Conservation (phyloP, 2,888 invertebrate species). For the Trichacis sp. region DNA sequence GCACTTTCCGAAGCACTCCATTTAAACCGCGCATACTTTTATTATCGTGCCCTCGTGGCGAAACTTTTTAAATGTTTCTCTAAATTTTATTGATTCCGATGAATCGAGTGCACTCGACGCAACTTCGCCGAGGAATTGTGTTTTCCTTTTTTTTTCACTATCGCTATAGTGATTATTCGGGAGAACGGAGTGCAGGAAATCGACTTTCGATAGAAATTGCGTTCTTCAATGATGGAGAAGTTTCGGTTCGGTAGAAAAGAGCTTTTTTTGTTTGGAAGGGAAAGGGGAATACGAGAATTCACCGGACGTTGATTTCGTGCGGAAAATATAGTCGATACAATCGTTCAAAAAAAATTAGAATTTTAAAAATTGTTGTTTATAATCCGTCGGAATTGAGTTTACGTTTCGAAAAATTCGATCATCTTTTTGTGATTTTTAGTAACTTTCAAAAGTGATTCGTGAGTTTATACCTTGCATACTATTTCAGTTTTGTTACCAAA, state of each 20-base stretch:
- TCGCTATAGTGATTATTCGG: neutral
- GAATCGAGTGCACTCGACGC: neutral
- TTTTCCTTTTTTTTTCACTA: neutral
- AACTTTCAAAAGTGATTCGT: no score
- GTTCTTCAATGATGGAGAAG: neutral
- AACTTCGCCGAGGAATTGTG: neutral
- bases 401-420: no score
- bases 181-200: neutral
- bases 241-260: neutral
- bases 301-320: slow-evolving; percentile 1
- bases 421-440: no score
- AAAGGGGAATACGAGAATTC: no score
- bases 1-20: slow-evolving; percentile 46
- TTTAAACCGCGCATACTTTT: neutral
- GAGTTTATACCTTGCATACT: no score
- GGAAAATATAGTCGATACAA: no score
- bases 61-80: neutral
- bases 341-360: no score
- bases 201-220: slow-evolving; percentile 1
- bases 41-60: neutral
- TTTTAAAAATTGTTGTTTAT: no score
- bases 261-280: neutral
- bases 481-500: no score
- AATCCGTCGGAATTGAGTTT: no score
- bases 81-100: neutral